These are phyloP conservation scores for Luperina nickerlii DNA, from an alignment of 2,888 invertebrate species.

Conservation along the genomic window DNA sequence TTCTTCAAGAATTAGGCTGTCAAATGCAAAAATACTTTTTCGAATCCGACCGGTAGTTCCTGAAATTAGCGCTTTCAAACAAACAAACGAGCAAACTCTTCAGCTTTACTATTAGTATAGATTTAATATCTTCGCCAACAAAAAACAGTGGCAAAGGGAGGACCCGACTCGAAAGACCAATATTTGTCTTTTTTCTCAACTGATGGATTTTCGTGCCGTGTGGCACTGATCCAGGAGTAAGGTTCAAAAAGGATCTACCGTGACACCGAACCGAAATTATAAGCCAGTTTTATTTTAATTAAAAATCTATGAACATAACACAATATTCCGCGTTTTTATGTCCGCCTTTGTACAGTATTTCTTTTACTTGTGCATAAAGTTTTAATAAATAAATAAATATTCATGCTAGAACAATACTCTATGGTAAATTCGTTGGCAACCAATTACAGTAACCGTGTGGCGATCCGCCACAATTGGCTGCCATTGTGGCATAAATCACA, in stretches of 20 bases:
- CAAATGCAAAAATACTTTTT: neutral
- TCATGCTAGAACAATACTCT: slow-evolving; percentile 16
- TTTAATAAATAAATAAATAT: neutral
- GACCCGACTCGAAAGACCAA: neutral
- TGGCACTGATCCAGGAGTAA: neutral
- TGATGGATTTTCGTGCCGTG: neutral
- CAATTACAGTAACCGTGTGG: slow-evolving; percentile 29
- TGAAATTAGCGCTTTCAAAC: neutral
- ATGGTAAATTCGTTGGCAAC: slow-evolving; percentile 28
- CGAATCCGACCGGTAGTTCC: neutral
- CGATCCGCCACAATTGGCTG: slow-evolving; percentile 23
- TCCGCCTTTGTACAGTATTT: no score
- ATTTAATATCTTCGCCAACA: neutral
- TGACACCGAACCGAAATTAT: neutral
- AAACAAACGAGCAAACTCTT: neutral
- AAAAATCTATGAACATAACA: neutral
- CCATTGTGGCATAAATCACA: slow-evolving; percentile 49
- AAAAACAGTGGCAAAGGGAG: neutral
- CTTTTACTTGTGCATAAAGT: no score
- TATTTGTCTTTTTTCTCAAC: neutral
- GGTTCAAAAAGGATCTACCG: neutral
- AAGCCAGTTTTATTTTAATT: neutral
- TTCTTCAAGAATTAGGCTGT: no score
- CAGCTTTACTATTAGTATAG: neutral
- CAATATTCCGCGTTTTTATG: no score